These are phyloP conservation scores for Motacilla alba DNA, from an alignment of 2,113 vertebrate species.

Conservation along the genomic window DNA sequence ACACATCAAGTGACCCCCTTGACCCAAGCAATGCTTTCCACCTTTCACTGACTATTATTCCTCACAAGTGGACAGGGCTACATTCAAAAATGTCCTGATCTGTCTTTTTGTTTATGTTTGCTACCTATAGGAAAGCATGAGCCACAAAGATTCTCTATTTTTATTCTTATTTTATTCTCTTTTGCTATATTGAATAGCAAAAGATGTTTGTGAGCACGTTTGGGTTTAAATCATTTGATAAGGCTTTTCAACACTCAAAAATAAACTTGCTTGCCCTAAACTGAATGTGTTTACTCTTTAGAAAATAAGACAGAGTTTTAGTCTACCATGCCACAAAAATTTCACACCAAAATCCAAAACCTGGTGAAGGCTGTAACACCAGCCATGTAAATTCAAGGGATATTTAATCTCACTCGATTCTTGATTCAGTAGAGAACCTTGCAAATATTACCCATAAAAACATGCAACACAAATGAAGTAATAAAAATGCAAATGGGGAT, in stretches of 20 bases:
- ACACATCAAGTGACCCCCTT: not conserved
- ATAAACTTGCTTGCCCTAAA: not conserved
- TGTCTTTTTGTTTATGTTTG: not conserved
- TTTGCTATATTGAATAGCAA: not conserved
- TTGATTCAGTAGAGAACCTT: not conserved
- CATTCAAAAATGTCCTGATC: not conserved
- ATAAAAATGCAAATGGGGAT: not conserved
- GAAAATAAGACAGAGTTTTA: not conserved
- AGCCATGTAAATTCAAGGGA: not conserved
- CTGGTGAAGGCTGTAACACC: not conserved
- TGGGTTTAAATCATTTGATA: not conserved
- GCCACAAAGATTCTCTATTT: not conserved
- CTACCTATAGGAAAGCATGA: not conserved
- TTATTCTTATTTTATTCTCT: not conserved
- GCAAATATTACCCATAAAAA: not conserved
- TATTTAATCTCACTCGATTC: not conserved
- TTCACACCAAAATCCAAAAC: not conserved
- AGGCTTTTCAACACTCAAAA: not conserved
- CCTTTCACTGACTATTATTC: not conserved
- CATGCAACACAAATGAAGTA: not conserved
- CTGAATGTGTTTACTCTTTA: not conserved
- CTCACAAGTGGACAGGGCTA: not conserved
- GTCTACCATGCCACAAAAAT: not conserved
- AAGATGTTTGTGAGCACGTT: fast-evolving
- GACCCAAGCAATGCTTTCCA: not conserved